A percentile compares a stretch with the other conserved stretches of the same genome.
phyloP scores from a whole-genome alignment of 2,113 vertebrate species.

The Larimichthys polyactis region DNA sequence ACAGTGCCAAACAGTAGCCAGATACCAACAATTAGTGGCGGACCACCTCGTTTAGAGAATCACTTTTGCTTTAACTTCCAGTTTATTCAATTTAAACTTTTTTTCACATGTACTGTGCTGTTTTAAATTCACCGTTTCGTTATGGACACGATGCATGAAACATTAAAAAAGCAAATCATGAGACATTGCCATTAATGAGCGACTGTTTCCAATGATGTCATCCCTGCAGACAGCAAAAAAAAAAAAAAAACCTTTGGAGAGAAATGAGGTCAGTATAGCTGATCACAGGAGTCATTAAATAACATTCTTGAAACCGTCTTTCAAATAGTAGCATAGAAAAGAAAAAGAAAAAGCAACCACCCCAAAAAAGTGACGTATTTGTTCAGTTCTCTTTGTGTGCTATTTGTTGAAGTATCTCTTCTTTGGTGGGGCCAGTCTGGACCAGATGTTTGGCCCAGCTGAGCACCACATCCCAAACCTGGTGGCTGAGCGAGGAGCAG shows the following conservation, averaged over 20 bases:
- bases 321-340: slow-evolving; percentile 25
- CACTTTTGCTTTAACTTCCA: slow-evolving; percentile 1
- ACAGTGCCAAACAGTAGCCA: slow-evolving; percentile 18
- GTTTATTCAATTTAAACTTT: background rate
- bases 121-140: background rate
- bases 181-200: slow-evolving; percentile 3
- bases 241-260: slow-evolving; percentile 1
- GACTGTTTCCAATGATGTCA: slow-evolving; percentile 59
- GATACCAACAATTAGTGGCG: slow-evolving; percentile 10
- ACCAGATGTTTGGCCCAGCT: slow-evolving; percentile 50
- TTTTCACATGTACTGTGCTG: background rate
- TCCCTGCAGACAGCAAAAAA: background rate
- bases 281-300: slow-evolving; percentile 43
- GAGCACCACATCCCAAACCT: slow-evolving; percentile 5
- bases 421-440: slow-evolving; percentile 3
- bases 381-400: background rate
- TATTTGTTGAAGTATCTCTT: slow-evolving; percentile 20
- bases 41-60: slow-evolving; percentile 22
- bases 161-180: slow-evolving; percentile 3
- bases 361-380: slow-evolving; percentile 31
- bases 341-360: slow-evolving; percentile 5
- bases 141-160: background rate
- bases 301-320: background rate
- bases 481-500: slow-evolving; percentile 20
- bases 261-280: slow-evolving; percentile 25